Evolutionary conservation across 2,113 vertebrate species (phyloP).

Genomic region (Solea solea): DNA sequence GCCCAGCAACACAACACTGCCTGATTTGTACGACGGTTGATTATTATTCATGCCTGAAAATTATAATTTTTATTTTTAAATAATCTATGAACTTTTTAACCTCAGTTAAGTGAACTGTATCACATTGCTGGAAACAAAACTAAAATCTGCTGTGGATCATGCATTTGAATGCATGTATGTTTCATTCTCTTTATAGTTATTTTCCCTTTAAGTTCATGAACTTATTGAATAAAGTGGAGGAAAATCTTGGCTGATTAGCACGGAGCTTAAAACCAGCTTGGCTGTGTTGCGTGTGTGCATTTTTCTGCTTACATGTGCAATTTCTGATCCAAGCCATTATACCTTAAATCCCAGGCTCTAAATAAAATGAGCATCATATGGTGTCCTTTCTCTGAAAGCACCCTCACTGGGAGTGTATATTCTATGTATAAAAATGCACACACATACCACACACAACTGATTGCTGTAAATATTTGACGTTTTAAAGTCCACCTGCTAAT

Average conservation of each 20-base stretch:
- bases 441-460: not conserved
- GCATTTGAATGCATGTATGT: not conserved
- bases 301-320: constrained; percentile 65
- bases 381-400: constrained; percentile 19
- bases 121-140: not conserved
- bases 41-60: constrained; percentile 2
- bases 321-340: constrained; percentile 48
- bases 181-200: not conserved
- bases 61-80: not conserved
- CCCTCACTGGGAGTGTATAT: not conserved
- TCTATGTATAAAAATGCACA: constrained; percentile 30
- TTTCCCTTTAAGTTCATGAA: constrained; percentile 14
- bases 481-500: constrained; percentile 24
- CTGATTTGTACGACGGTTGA: not conserved
- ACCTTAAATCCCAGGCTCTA: constrained; percentile 44
- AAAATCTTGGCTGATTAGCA: constrained; percentile 32
- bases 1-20: not conserved
- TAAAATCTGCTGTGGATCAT: not conserved
- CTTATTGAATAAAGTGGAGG: not conserved
- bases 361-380: constrained; percentile 59
- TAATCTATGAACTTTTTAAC: not conserved
- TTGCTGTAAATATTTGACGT: constrained; percentile 20
- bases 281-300: constrained; percentile 44
- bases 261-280: constrained; percentile 20
- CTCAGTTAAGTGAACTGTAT: not conserved